phyloP scores from a whole-genome alignment of 2,888 invertebrate genomes.

The Macroteleia sp. region DNA sequence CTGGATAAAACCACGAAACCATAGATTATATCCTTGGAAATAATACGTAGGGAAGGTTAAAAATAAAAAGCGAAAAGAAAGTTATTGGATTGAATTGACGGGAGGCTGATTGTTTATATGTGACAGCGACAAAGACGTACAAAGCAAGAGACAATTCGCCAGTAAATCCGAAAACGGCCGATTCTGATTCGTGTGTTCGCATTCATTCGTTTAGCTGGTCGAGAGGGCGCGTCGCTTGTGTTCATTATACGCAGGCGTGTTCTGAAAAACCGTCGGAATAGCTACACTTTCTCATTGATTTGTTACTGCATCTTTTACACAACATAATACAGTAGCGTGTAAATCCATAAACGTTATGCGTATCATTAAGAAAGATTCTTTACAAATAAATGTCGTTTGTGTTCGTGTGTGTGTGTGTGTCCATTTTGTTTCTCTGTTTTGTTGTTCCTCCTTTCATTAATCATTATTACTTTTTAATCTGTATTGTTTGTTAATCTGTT shows the following conservation, averaged over 20 bases:
- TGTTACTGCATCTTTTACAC: conserved; percentile 76
- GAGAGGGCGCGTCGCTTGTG: conserved; percentile 48
- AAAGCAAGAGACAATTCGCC: too few relatives aligned
- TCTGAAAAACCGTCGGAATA: conserved; percentile 76
- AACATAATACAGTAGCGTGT: conserved; percentile 77
- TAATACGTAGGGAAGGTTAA: neutral
- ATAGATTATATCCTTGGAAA: neutral
- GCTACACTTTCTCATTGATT: conserved; percentile 74
- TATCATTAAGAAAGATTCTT: conserved; percentile 64
- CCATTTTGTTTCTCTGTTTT: conserved; percentile 33
- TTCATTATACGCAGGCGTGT: conserved; percentile 67
- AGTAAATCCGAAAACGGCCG: too few relatives aligned
- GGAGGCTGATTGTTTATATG: neutral
- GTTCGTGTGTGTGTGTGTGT: conserved; percentile 23
- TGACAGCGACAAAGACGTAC: neutral
- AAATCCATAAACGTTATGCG: conserved; percentile 72
- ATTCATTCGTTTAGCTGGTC: conserved; percentile 22
- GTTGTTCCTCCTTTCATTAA: conserved; percentile 54
- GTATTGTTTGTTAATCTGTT: conserved; percentile 31
- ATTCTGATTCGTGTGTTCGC: neutral
- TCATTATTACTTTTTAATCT: conserved; percentile 48
- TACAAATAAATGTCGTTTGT: conserved; percentile 72
- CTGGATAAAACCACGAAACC: conserved; percentile 52
- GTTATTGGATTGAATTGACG: too few relatives aligned
- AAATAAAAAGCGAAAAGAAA: neutral